These are phyloP conservation scores for Pelecanoides urinatrix DNA, from an alignment of 2,113 vertebrate genomes.

Conservation along the genomic window DNA sequence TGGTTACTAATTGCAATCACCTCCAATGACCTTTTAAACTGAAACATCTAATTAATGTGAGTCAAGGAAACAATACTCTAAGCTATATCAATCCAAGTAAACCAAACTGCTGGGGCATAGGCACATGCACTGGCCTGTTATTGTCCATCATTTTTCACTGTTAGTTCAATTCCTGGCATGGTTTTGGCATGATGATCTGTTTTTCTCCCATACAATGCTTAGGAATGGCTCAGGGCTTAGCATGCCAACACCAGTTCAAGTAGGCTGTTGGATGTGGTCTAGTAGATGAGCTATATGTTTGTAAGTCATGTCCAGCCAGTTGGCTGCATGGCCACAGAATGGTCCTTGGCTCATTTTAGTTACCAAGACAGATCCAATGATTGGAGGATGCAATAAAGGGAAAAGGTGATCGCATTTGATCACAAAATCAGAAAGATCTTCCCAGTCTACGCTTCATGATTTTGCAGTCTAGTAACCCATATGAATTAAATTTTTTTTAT, in stretches of 20 bases:
- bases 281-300: background rate
- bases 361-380: background rate
- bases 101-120: background rate
- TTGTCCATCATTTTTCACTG: background rate
- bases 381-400: background rate
- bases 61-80: background rate
- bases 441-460: background rate
- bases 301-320: background rate
- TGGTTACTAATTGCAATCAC: background rate
- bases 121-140: background rate
- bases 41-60: background rate
- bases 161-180: background rate
- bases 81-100: background rate
- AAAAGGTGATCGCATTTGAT: background rate
- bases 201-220: background rate
- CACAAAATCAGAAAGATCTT: background rate
- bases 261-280: background rate
- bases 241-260: background rate
- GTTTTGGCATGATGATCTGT: background rate
- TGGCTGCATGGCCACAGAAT: background rate
- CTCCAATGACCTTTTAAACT: background rate
- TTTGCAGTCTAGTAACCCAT: background rate
- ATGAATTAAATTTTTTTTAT: background rate
- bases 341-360: background rate
- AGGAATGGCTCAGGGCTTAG: background rate